These are phyloP conservation scores for Oikopleura dioica DNA, from an alignment of 23 tunicate genomes.

Conservation along the genomic window DNA sequence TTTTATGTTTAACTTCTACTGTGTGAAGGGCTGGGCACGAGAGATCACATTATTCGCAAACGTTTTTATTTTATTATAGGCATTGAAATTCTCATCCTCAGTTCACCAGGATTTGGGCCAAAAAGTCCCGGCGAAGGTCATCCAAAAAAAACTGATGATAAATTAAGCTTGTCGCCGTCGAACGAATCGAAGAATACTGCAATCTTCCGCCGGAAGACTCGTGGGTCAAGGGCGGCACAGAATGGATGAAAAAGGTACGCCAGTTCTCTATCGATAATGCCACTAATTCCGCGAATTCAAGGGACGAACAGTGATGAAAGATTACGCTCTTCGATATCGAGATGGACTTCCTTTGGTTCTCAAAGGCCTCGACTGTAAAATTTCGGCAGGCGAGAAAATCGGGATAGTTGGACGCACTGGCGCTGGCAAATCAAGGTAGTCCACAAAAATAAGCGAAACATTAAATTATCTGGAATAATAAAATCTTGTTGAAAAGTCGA, in stretches of 20 bases:
- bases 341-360: slow-evolving; percentile 53
- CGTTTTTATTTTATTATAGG: no score
- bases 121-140: no score
- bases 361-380: slow-evolving; percentile 23
- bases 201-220: not conserved
- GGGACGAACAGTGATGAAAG: slow-evolving; percentile 27
- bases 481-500: no score
- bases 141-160: no score
- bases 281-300: no score
- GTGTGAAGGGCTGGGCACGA: no score
- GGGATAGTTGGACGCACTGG: slow-evolving; percentile 96
- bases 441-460: no score
- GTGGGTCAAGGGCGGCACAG: not conserved
- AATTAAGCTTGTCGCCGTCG: slow-evolving; percentile 2
- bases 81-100: no score
- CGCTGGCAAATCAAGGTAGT: slow-evolving; percentile 38
- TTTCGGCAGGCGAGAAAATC: slow-evolving; percentile 36
- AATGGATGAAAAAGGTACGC: not conserved
- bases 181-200: not conserved
- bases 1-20: no score
- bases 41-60: no score
- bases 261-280: not conserved
- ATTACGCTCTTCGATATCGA: slow-evolving; percentile 48
- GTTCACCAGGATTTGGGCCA: no score
- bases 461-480: no score